A percentile compares a stretch with the other conserved stretches of the same genome.
These are phyloP conservation scores for Uloborus diversus DNA, from an alignment of 1,140 invertebrate genomes.

Conservation along the genomic window DNA sequence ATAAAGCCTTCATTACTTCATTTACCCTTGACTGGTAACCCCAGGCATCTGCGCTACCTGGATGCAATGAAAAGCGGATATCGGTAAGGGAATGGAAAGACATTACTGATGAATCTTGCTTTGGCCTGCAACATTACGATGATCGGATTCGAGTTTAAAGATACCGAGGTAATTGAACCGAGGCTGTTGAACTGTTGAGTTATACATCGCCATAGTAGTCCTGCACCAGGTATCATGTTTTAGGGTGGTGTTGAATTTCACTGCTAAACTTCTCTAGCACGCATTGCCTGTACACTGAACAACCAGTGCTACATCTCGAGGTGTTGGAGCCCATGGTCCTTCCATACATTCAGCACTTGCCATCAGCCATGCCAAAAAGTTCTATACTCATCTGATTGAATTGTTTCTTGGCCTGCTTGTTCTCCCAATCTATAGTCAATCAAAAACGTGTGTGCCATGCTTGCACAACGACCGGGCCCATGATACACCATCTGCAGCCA, in stretches of 20 bases:
- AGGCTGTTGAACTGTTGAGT: neutral
- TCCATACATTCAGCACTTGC: neutral
- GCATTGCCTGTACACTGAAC: neutral
- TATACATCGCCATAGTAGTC: neutral
- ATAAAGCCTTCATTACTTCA: neutral
- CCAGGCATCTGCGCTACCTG: neutral
- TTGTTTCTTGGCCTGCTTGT: neutral
- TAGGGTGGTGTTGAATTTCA: neutral
- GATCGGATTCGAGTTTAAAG: neutral
- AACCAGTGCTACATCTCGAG: neutral
- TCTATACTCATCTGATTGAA: neutral
- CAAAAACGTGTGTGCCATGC: neutral
- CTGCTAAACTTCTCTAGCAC: neutral
- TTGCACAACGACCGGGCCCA: neutral
- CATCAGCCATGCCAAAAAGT: neutral
- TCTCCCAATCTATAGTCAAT: neutral
- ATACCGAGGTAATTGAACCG: neutral
- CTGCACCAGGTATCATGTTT: neutral
- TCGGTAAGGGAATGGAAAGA: neutral
- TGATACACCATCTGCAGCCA: neutral
- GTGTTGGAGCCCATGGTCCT: neutral
- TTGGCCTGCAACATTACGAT: neutral
- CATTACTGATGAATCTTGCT: neutral
- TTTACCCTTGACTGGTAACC: neutral
- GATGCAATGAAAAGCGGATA: neutral